These are phyloP conservation scores for Xiphophorus maculatus DNA, from an alignment of 2,113 vertebrate genomes.

Conservation along the genomic window DNA sequence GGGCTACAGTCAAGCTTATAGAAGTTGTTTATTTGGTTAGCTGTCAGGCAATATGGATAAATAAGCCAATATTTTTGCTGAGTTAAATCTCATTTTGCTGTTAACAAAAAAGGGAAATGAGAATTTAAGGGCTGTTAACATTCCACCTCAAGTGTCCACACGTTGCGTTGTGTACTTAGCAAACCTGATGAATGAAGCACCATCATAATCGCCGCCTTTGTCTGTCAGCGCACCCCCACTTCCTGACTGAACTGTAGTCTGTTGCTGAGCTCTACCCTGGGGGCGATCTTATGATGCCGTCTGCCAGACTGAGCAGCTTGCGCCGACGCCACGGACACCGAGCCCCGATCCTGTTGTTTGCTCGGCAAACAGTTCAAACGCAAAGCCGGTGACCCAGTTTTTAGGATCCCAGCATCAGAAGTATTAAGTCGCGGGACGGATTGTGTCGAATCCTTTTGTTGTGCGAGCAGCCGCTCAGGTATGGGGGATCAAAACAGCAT, in stretches of 20 bases:
- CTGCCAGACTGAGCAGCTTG: conserved; percentile 65
- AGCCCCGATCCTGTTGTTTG: conserved; percentile 62
- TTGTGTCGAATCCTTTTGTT: conserved; percentile 38
- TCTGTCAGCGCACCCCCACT: conserved; percentile 25
- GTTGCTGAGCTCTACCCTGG: conserved; percentile 52
- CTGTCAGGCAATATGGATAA: too few relatives aligned
- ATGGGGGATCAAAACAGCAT: conserved; percentile 6
- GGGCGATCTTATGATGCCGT: conserved; percentile 49
- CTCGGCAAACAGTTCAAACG: conserved; percentile 45
- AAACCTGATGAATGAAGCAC: conserved; percentile 12
- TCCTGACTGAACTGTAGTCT: conserved; percentile 39
- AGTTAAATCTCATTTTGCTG: neutral
- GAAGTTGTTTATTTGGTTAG: too few relatives aligned
- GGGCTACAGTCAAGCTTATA: too few relatives aligned
- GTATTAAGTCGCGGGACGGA: conserved; percentile 45
- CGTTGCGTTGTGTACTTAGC: neutral
- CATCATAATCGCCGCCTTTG: conserved; percentile 50
- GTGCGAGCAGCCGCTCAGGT: conserved; percentile 38
- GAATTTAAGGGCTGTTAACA: neutral
- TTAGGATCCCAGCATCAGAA: conserved; percentile 43
- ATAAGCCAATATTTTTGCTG: too few relatives aligned
- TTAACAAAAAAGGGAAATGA: neutral
- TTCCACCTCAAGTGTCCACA: conserved; percentile 18
- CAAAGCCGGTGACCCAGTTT: conserved; percentile 66
- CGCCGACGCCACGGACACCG: conserved; percentile 45